Conservation (phyloP, 2,797 vertebrate genomes). For the Xiphorhynchus erythropygius region DNA sequence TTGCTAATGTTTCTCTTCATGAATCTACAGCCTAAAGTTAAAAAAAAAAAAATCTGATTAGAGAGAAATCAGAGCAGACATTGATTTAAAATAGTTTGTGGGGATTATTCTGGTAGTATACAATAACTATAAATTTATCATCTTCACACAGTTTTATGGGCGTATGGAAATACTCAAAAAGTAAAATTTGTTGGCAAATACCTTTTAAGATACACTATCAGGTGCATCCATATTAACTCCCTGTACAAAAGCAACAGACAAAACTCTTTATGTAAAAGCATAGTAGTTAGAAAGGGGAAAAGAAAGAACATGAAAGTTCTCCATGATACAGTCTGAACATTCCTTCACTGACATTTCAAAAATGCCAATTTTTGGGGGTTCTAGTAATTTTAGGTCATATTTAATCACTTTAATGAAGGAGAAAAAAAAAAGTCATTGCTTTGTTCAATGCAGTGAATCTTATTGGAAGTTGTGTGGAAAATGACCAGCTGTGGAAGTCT, state of each 20-base stretch:
- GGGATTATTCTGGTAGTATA: not conserved
- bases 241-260: not conserved
- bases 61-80: not conserved
- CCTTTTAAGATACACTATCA: not conserved
- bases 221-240: not conserved
- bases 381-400: not conserved
- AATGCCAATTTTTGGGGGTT: not conserved
- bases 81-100: not conserved
- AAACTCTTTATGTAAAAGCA: not conserved
- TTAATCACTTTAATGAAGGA: not conserved
- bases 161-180: not conserved
- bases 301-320: not conserved
- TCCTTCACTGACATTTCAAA: not conserved
- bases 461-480: not conserved
- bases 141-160: not conserved
- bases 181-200: not conserved
- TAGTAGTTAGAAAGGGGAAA: not conserved
- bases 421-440: not conserved
- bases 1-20: slow-evolving; percentile 5
- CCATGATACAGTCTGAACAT: not conserved
- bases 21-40: not conserved
- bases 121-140: not conserved
- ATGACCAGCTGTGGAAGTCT: not conserved
- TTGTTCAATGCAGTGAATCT: not conserved
- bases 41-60: not conserved